Evolutionary conservation across 2,888 invertebrate species (phyloP).

Genomic region (Strigamia maritima): DNA sequence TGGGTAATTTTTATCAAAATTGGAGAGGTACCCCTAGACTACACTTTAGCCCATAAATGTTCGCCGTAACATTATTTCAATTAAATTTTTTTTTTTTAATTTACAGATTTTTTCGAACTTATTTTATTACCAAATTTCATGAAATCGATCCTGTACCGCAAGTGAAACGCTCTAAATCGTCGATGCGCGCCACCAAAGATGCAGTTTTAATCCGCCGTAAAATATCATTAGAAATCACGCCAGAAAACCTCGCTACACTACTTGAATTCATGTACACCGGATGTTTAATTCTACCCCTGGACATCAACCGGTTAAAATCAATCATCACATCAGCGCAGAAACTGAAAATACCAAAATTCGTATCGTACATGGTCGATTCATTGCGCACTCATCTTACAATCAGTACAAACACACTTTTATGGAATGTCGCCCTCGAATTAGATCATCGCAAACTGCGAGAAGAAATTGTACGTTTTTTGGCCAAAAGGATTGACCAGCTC

Average conservation of each 20-base stretch:
- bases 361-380: background rate
- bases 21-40: no score
- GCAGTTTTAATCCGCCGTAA: background rate
- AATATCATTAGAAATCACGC: background rate
- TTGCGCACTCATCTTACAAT: background rate
- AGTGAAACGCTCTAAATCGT: background rate
- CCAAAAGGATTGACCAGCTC: background rate
- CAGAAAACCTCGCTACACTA: background rate
- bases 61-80: no score
- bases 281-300: background rate
- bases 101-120: background rate
- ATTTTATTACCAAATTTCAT: background rate
- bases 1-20: no score
- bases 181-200: background rate
- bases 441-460: background rate
- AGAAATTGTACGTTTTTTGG: background rate
- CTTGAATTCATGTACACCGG: background rate
- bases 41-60: no score
- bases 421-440: background rate
- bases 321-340: background rate
- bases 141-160: background rate
- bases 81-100: background rate
- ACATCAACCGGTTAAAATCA: background rate
- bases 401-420: background rate
- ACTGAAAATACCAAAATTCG: background rate